Conservation (phyloP, 2,113 vertebrate species). For the Apeltes quadracus region DNA sequence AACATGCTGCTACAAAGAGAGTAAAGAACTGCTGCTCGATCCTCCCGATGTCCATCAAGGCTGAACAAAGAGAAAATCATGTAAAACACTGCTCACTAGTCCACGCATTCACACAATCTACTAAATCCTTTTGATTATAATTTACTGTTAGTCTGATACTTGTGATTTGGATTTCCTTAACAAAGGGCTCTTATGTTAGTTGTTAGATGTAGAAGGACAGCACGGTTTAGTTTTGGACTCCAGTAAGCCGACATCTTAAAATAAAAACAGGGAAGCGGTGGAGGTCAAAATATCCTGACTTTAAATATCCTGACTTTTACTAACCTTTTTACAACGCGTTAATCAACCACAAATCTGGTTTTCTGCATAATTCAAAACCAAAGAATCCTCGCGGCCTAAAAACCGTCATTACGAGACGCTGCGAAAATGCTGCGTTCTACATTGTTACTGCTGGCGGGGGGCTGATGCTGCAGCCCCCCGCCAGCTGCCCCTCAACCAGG, state of each 20-base stretch:
- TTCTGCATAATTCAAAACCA: neutral
- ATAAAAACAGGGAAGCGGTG: neutral
- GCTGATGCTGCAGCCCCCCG: neutral
- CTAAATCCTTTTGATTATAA: no score
- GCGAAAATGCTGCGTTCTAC: neutral
- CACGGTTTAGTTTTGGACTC: neutral
- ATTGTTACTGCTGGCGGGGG: no score
- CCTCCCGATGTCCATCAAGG: neutral
- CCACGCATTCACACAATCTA: no score
- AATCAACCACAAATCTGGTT: neutral
- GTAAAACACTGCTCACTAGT: neutral
- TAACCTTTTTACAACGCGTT: neutral
- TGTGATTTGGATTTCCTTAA: neutral
- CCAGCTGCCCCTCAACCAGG: neutral
- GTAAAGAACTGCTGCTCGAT: neutral
- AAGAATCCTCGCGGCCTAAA: neutral
- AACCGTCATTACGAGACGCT: neutral
- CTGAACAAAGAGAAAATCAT: neutral
- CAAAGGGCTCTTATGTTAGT: no score
- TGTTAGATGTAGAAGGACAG: neutral
- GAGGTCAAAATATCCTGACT: neutral
- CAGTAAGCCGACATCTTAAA: neutral
- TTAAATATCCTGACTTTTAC: neutral
- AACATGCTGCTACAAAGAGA: neutral
- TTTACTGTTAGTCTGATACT: neutral